Conservation (phyloP, 2,113 vertebrate species). For the Perognathus longimembris region DNA sequence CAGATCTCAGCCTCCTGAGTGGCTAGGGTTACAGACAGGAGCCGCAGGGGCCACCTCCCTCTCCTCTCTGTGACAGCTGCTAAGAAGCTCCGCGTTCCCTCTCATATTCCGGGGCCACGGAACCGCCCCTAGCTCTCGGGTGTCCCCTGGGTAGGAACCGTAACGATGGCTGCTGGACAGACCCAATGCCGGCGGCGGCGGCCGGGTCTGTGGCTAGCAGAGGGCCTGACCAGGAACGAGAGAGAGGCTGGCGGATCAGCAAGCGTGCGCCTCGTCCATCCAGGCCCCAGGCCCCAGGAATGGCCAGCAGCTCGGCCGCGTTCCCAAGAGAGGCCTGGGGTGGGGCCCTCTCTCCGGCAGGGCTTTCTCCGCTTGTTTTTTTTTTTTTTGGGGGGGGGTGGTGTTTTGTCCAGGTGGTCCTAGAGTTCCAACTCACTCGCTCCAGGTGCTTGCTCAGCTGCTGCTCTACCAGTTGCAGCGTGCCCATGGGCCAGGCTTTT, state of each 20-base stretch:
- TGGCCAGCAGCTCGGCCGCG: background rate
- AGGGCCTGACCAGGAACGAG: background rate
- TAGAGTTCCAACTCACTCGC: too few species aligned
- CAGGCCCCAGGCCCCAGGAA: background rate
- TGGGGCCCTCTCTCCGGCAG: background rate
- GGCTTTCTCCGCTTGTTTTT: too few species aligned
- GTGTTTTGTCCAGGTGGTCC: too few species aligned
- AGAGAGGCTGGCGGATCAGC: background rate
- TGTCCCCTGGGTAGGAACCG: background rate
- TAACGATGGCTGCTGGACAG: background rate
- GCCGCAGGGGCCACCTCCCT: background rate
- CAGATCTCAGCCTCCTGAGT: too few species aligned
- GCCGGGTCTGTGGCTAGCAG: background rate
- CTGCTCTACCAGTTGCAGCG: too few species aligned
- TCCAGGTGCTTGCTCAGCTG: too few species aligned
- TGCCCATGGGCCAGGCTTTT: too few species aligned
- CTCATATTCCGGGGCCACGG: background rate
- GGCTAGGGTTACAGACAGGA: too few species aligned
- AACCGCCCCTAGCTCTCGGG: background rate
- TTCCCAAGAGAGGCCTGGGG: background rate
- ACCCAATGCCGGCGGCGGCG: background rate
- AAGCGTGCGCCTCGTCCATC: fast-evolving
- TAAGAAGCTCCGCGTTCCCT: conserved; percentile 38
- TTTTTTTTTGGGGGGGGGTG: too few species aligned
- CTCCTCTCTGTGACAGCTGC: conserved; percentile 22